A percentile compares a stretch with the other conserved stretches of the same genome.
phyloP scores from a whole-genome alignment of 2,888 invertebrate species.

The Bellardia pandia region DNA sequence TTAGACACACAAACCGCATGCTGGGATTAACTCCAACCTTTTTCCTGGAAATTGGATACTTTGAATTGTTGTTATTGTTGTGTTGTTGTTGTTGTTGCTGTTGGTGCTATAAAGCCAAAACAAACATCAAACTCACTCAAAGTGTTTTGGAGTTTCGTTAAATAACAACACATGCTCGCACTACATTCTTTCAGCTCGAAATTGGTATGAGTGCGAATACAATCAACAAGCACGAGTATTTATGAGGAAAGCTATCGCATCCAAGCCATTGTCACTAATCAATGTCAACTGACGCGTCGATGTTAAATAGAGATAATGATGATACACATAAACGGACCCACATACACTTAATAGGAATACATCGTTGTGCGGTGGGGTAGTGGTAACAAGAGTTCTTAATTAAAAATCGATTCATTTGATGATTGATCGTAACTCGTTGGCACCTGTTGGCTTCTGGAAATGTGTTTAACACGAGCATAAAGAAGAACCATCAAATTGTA shows the following conservation, averaged over 20 bases:
- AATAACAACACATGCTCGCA: conserved; percentile 61
- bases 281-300: conserved; percentile 75
- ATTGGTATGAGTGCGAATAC: conserved; percentile 20
- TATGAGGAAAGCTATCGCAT: conserved; percentile 57
- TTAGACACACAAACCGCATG: conserved; percentile 60
- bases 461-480: conserved; percentile 81
- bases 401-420: conserved; percentile 83
- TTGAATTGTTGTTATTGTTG: conserved; percentile 39
- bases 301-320: conserved; percentile 76
- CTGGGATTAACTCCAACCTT: conserved; percentile 51
- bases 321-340: conserved; percentile 61
- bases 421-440: conserved; percentile 83
- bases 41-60: conserved; percentile 67
- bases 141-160: conserved; percentile 46
- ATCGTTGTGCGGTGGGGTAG: conserved; percentile 72
- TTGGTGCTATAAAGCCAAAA: conserved; percentile 47
- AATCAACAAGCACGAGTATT: conserved; percentile 37
- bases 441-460: conserved; percentile 84
- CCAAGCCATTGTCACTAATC: conserved; percentile 73
- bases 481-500: conserved; percentile 64
- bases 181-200: conserved; percentile 58
- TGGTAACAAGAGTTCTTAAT: conserved; percentile 84
- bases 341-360: background rate
- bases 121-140: conserved; percentile 69
- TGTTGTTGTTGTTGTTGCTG: background rate